Evolutionary conservation across 2,113 vertebrate genomes (phyloP).

Genomic region (human): GRCh38 chr16:11009501-11010000

Average conservation of each 20-base stretch:
- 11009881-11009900: no score
- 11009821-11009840: neutral
- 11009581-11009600: neutral
- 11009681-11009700: neutral
- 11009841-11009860: neutral
- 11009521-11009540: neutral
- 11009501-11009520: neutral
- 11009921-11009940: no score
- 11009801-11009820: neutral
- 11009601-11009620: fast-evolving
- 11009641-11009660: neutral
- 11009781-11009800: neutral
- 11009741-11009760: neutral
- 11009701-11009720: fast-evolving
- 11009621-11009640: neutral
- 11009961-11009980: no score
- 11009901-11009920: no score
- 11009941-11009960: no score
- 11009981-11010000: no score
- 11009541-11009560: neutral
- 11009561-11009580: neutral
- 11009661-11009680: neutral
- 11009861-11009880: neutral
- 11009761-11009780: neutral
- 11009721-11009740: neutral